Conservation (phyloP, 2,797 vertebrate species). For the Moxostoma hubbsi region DNA sequence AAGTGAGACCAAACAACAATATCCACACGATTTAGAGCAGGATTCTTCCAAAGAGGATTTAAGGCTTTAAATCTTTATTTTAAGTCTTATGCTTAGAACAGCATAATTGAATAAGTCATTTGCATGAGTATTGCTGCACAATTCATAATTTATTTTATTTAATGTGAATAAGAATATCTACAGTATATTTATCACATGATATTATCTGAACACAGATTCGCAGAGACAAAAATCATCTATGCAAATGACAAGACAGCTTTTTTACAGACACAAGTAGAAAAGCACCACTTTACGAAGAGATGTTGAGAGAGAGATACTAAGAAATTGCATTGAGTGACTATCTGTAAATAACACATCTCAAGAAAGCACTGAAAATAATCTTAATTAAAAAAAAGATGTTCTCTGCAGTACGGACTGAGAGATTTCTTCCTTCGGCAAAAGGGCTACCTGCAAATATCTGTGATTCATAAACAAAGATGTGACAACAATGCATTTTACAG, state of each 20-base stretch:
- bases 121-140: slow-evolving; percentile 77
- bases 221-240: background rate
- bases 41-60: slow-evolving; percentile 85
- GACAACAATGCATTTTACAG: slow-evolving; percentile 24
- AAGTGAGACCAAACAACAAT: slow-evolving; percentile 79
- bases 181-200: background rate
- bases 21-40: slow-evolving; percentile 77
- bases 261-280: background rate
- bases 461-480: slow-evolving; percentile 33
- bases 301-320: too few species aligned
- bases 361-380: too few species aligned
- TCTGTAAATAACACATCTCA: too few species aligned
- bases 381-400: slow-evolving; percentile 1
- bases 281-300: background rate
- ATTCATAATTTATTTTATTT: slow-evolving; percentile 69
- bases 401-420: background rate
- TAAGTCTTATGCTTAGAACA: slow-evolving; percentile 79
- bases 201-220: background rate
- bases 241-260: slow-evolving; percentile 6
- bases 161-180: slow-evolving; percentile 53
- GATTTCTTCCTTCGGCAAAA: background rate
- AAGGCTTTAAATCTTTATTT: slow-evolving; percentile 82
- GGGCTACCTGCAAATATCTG: slow-evolving; percentile 9
- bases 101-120: slow-evolving; percentile 82
- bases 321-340: too few species aligned